Evolutionary conservation across 2,888 invertebrate genomes (phyloP).

Genomic region (Troides aeacus): DNA sequence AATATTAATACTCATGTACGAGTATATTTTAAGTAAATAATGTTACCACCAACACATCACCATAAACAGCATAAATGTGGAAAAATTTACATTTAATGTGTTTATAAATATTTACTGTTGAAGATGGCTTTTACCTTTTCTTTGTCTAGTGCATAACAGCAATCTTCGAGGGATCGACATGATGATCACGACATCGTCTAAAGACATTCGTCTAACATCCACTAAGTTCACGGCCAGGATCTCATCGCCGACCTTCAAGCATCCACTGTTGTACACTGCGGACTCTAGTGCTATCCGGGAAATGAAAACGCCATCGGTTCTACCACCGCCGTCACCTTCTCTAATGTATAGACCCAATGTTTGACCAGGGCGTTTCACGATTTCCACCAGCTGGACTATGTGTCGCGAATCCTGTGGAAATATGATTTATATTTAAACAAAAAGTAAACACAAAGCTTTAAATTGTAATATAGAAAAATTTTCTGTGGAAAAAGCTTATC

Average conservation of each 20-base stretch:
- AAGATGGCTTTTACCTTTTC: conserved; percentile 79
- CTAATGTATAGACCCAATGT: conserved; percentile 98
- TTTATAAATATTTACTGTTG: neutral
- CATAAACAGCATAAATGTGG: too few species aligned
- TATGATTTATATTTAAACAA: neutral
- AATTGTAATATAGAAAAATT: neutral
- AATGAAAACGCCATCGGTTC: conserved; percentile 98
- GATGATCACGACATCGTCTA: conserved; percentile 99
- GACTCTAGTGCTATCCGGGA: conserved; percentile 94
- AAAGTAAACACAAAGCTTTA: neutral
- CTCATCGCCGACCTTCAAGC: conserved; percentile 98
- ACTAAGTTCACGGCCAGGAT: conserved; percentile 98
- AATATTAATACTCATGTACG: too few species aligned
- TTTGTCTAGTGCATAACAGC: conserved; percentile 94
- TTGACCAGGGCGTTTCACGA: conserved; percentile 99
- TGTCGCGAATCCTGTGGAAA: conserved; percentile 83
- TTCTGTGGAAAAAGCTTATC: too few species aligned
- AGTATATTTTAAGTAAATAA: too few species aligned
- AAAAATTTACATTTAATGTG: too few species aligned
- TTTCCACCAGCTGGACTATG: conserved; percentile 95
- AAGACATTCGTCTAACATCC: conserved; percentile 97
- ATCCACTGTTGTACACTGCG: conserved; percentile 98
- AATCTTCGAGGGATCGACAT: conserved; percentile 99
- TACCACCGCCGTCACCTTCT: conserved; percentile 98
- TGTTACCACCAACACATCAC: too few species aligned